Base-by-base conservation (phyloP, 92 coral and sea anemone species). In the Ricordea florida region DNA sequence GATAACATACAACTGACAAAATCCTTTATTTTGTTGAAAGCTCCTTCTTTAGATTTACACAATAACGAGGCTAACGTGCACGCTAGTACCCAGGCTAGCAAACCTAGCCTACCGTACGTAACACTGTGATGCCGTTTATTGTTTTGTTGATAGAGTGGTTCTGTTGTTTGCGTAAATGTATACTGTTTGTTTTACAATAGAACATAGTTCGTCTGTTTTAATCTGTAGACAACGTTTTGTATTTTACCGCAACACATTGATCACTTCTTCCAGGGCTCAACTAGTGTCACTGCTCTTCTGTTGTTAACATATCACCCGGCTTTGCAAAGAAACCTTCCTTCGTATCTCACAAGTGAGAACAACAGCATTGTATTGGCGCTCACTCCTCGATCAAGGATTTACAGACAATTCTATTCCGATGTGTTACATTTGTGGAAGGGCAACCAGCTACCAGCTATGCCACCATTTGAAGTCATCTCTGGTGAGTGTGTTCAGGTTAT, bases 341-440 rank as follows among this genome's bases (percentile, higher is more conserved):
- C 44, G 17, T 85, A 91, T 47, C 80, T 91, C 11, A 56, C 53
- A 44, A 80, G 48, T 57, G 66, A 83, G 25, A 67, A 22, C 20
- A 78, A 51, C 38, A 55, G 57, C 56, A 31, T 91, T 29, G 63
- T 86, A 23, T 43, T 91, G 5, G 92, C 90, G 27, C 60, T 91
- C 34, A 61, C 85, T 34, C 88, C 97, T 8, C 70, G 85, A 14
- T 72, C 97, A 9, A 84, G 76, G 59, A 74, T 84, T 20, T 82
- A 79, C 76, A 83, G 97, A 57, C 87, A 82, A 37, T 88, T 91
- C 60, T 91, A 87, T 57, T 81, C 84, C 36, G 88, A 91, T 47
- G 97, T 87, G 2, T 55, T 87, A 46, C 97, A 74, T 49, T 64
- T 75, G 47, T 91, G 97, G 97, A 87, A 91, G 46, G 81, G 74